phyloP scores from a whole-genome alignment of 2,797 vertebrate genomes.

The Gymnothorax javanicus region DNA sequence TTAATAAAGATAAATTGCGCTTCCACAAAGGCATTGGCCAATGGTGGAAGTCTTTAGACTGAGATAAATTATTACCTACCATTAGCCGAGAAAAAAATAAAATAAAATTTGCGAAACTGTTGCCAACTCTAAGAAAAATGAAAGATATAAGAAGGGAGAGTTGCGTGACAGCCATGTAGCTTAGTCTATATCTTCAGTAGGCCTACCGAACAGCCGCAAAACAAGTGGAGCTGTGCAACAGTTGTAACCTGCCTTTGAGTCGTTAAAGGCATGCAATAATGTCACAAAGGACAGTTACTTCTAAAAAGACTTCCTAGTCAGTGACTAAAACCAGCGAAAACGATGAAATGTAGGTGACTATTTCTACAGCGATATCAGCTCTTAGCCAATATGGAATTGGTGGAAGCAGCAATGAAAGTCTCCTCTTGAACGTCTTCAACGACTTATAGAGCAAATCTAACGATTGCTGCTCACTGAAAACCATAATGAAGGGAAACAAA shows the following conservation, averaged over 20 bases:
- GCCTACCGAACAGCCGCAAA: background rate
- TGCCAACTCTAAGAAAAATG: background rate
- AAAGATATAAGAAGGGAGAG: background rate
- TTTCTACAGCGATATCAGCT: background rate
- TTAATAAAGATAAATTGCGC: background rate
- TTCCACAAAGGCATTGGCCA: conserved; percentile 7
- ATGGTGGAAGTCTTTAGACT: background rate
- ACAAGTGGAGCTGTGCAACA: conserved; percentile 20
- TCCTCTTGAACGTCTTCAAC: background rate
- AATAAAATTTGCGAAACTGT: background rate
- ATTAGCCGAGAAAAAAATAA: background rate
- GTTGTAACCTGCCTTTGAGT: background rate
- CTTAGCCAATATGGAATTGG: conserved; percentile 5
- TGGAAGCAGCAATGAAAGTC: conserved; percentile 7
- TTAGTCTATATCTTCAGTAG: background rate
- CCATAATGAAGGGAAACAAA: conserved; percentile 7
- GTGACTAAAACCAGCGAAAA: background rate
- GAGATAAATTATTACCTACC: background rate
- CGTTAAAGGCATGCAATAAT: conserved; percentile 29
- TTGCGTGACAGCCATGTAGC: background rate
- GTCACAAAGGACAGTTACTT: background rate
- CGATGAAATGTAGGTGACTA: background rate
- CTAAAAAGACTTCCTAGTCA: background rate
- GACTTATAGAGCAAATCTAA: conserved; percentile 7
- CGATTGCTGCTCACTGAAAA: conserved; percentile 34